These are phyloP conservation scores for Formica exsecta DNA, from an alignment of 1,140 invertebrate species.

Conservation along the genomic window DNA sequence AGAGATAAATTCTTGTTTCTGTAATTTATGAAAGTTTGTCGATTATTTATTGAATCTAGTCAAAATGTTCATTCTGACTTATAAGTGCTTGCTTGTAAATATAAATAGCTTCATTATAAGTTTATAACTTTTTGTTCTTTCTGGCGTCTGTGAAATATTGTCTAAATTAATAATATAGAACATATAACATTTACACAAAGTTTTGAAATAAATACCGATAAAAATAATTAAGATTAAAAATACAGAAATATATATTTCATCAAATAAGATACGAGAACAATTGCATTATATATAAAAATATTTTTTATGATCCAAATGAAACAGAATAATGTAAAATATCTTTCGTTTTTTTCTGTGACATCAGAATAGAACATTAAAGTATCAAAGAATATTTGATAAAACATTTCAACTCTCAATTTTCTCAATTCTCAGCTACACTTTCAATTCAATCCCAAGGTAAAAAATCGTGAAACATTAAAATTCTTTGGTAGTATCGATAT, in stretches of 20 bases:
- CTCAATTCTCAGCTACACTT: not conserved
- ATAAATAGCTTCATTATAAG: not conserved
- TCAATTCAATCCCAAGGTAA: constrained; percentile 52
- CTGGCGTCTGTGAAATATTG: not conserved
- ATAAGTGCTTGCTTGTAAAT: not conserved
- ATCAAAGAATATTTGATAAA: not conserved
- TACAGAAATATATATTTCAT: constrained; percentile 20
- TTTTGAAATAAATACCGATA: not conserved
- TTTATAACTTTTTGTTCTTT: not conserved
- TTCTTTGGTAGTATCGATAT: constrained; percentile 74
- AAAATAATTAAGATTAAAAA: not conserved
- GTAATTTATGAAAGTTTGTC: constrained; percentile 23
- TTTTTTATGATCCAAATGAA: not conserved
- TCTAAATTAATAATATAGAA: not conserved
- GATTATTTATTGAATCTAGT: not conserved
- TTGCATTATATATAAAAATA: constrained; percentile 19
- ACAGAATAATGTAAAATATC: not conserved
- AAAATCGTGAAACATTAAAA: constrained; percentile 78
- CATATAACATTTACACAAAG: not conserved
- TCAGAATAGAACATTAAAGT: not conserved
- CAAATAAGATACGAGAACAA: constrained; percentile 18
- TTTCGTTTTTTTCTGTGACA: not conserved
- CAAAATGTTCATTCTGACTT: not conserved
- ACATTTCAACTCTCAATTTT: not conserved
- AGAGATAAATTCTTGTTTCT: not conserved